phyloP scores from a whole-genome alignment of 2,113 vertebrate genomes.

The Gadus chalcogrammus region DNA sequence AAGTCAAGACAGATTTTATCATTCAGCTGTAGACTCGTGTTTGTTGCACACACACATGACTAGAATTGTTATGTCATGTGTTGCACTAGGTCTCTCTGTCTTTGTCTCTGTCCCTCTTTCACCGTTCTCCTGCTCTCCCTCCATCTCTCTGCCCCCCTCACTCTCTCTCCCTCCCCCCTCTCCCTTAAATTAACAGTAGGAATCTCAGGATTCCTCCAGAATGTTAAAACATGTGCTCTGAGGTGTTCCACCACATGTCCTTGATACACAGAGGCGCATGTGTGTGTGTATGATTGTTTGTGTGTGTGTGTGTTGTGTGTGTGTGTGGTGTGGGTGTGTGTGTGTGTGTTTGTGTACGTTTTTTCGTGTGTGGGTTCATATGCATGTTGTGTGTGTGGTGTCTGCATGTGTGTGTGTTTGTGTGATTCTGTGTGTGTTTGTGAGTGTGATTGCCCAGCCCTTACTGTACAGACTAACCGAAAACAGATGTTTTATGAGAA shows the following conservation, averaged over 20 bases:
- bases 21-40: too few relatives aligned
- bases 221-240: slow-evolving; percentile 57
- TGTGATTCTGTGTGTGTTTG: slow-evolving; percentile 19
- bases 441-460: slow-evolving; percentile 32
- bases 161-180: not conserved
- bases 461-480: slow-evolving; percentile 45
- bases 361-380: slow-evolving; percentile 39
- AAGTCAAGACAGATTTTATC: too few relatives aligned
- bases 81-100: not conserved
- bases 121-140: not conserved
- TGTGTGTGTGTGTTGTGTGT: slow-evolving; percentile 35
- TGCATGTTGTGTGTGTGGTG: slow-evolving; percentile 33
- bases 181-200: slow-evolving; percentile 2
- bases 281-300: slow-evolving; percentile 18
- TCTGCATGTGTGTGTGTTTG: slow-evolving; percentile 9
- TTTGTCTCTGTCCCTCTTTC: not conserved
- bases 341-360: slow-evolving; percentile 3
- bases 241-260: slow-evolving; percentile 44
- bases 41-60: too few relatives aligned
- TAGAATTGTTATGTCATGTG: not conserved
- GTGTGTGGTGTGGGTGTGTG: too few relatives aligned
- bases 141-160: not conserved
- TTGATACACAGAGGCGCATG: slow-evolving; percentile 33
- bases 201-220: slow-evolving; percentile 35
- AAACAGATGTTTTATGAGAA: slow-evolving; percentile 52